Conservation (phyloP, 2,888 invertebrate species). For the Seira sanloemensis region DNA sequence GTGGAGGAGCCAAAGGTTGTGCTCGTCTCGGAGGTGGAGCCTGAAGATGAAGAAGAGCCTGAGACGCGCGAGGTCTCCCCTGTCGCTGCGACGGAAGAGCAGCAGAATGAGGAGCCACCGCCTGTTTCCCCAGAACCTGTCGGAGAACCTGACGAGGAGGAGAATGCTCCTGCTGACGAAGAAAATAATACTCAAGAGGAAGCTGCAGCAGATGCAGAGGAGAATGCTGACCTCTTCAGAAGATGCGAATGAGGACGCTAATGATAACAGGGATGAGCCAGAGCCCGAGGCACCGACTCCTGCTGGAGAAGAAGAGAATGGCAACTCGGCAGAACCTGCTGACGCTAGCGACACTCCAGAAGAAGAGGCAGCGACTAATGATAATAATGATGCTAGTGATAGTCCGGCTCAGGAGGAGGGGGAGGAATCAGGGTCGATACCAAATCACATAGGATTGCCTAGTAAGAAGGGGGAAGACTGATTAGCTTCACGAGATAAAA, state of each 20-base stretch:
- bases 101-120: constrained; percentile 6
- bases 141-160: neutral
- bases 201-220: neutral
- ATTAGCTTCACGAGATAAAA: neutral
- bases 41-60: constrained; percentile 21
- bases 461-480: constrained; percentile 34
- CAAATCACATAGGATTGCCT: constrained; percentile 25
- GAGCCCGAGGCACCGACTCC: neutral
- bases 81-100: constrained; percentile 13
- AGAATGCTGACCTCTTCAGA: neutral
- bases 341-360: neutral
- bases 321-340: too few species aligned
- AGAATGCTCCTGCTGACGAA: neutral
- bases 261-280: neutral
- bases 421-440: too few species aligned
- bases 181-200: neutral
- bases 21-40: constrained; percentile 15
- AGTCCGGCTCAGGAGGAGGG: neutral
- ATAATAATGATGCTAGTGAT: neutral
- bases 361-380: neutral
- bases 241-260: neutral
- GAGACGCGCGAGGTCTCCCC: constrained; percentile 12
- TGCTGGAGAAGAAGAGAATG: too few species aligned
- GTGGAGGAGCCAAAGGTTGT: constrained; percentile 4
- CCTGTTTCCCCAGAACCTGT: neutral